phyloP scores from a whole-genome alignment of 2,888 invertebrate species.

The Cheilosia grossa region DNA sequence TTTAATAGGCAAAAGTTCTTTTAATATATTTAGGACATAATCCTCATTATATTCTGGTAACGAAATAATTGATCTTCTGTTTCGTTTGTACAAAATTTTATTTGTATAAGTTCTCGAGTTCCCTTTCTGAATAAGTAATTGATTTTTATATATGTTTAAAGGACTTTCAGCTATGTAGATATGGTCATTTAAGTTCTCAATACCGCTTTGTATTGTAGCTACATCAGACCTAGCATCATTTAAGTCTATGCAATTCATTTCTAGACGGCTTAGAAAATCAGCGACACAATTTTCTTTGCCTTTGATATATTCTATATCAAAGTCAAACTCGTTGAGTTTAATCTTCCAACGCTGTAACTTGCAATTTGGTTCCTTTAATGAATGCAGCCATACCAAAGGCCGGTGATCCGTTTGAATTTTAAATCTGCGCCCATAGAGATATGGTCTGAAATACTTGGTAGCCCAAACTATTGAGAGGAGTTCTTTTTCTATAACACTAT shows the following conservation, averaged over 20 bases:
- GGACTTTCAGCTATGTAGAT: slow-evolving; percentile 41
- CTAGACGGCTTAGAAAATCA: too few species aligned
- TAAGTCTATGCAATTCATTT: not conserved
- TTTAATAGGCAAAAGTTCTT: slow-evolving; percentile 26
- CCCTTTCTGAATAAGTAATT: slow-evolving; percentile 1
- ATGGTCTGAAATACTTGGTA: not conserved
- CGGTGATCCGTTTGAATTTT: slow-evolving; percentile 37
- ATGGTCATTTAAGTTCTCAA: slow-evolving; percentile 47
- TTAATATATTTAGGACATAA: slow-evolving; percentile 8
- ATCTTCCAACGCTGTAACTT: slow-evolving; percentile 51
- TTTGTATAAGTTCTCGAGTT: slow-evolving; percentile 11
- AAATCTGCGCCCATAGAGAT: not conserved
- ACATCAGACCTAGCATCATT: slow-evolving; percentile 4
- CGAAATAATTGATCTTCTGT: slow-evolving; percentile 2
- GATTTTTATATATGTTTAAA: slow-evolving; percentile 21
- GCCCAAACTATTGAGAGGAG: not conserved
- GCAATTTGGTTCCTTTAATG: slow-evolving; percentile 40
- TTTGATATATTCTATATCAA: slow-evolving; percentile 1
- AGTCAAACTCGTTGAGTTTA: not conserved
- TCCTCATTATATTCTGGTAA: slow-evolving; percentile 17
- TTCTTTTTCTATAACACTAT: not conserved
- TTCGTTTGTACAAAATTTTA: slow-evolving; percentile 24
- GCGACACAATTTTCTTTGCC: not conserved
- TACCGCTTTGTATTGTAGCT: slow-evolving; percentile 30
- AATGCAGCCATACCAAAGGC: too few species aligned